Conservation (phyloP, 1,140 invertebrate genomes). For the Pseudomyrmex cubaensis region DNA sequence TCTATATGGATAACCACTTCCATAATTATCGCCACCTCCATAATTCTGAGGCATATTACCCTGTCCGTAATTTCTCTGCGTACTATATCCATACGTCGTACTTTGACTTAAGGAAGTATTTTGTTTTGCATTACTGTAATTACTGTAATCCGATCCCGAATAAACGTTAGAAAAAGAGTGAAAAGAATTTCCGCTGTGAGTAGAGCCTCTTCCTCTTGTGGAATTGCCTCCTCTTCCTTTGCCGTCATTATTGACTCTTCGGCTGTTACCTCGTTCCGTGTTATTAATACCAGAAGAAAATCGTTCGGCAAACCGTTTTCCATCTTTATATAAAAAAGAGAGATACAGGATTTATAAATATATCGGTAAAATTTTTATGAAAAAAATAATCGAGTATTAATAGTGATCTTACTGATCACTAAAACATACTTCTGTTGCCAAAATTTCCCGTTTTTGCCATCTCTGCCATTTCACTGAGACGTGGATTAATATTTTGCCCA, state of each 20-base stretch:
- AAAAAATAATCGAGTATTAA: background rate
- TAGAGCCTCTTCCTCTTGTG: slow-evolving; percentile 73
- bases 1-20: slow-evolving; percentile 74
- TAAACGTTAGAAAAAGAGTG: slow-evolving; percentile 71
- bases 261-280: slow-evolving; percentile 71
- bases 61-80: slow-evolving; percentile 75
- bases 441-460: slow-evolving; percentile 80
- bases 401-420: background rate
- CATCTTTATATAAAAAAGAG: slow-evolving; percentile 66
- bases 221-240: slow-evolving; percentile 67
- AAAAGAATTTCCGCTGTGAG: slow-evolving; percentile 69
- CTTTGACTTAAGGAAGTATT: slow-evolving; percentile 65
- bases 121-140: slow-evolving; percentile 70
- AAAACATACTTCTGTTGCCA: slow-evolving; percentile 77
- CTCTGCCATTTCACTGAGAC: slow-evolving; percentile 85
- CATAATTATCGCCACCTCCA: slow-evolving; percentile 70
- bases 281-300: slow-evolving; percentile 51
- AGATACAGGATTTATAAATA: slow-evolving; percentile 1
- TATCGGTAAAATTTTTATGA: background rate
- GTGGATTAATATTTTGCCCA: slow-evolving; percentile 89
- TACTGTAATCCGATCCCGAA: slow-evolving; percentile 76
- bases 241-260: slow-evolving; percentile 69
- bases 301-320: slow-evolving; percentile 75
- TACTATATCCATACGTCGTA: slow-evolving; percentile 74
- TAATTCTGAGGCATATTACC: slow-evolving; percentile 68